Conservation (phyloP, 2,797 vertebrate genomes). For the Gymnopithys bicolor region DNA sequence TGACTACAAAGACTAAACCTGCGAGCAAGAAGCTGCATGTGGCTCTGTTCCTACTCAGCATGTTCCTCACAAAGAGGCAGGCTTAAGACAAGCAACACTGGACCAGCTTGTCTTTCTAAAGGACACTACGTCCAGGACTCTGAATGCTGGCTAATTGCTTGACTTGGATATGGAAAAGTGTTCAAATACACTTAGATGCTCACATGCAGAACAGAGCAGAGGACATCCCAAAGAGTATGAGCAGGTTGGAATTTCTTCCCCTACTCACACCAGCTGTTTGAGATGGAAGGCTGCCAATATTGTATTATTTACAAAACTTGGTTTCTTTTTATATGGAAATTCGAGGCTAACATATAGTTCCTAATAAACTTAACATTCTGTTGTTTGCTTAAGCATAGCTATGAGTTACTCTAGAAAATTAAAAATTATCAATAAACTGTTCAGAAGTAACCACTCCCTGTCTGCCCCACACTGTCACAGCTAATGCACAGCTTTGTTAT, state of each 20-base stretch:
- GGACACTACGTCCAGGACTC: neutral
- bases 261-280: neutral
- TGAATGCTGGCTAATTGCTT: neutral
- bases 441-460: neutral
- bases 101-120: neutral
- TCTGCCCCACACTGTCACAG: neutral
- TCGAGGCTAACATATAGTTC: neutral
- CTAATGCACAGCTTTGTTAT: rapidly evolving
- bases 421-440: neutral
- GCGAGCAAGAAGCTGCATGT: neutral
- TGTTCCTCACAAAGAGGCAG: rapidly evolving
- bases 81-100: neutral
- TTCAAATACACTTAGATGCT: neutral
- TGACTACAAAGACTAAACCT: neutral
- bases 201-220: neutral
- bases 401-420: neutral
- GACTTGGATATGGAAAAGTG: neutral
- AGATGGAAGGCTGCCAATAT: neutral
- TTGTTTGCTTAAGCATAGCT: neutral
- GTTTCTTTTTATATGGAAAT: neutral
- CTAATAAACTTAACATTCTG: neutral
- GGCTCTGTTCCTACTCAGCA: neutral
- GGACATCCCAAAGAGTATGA: neutral
- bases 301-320: neutral
- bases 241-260: neutral